Conservation (phyloP, 2,888 invertebrate species). For the Stenurella melanura region DNA sequence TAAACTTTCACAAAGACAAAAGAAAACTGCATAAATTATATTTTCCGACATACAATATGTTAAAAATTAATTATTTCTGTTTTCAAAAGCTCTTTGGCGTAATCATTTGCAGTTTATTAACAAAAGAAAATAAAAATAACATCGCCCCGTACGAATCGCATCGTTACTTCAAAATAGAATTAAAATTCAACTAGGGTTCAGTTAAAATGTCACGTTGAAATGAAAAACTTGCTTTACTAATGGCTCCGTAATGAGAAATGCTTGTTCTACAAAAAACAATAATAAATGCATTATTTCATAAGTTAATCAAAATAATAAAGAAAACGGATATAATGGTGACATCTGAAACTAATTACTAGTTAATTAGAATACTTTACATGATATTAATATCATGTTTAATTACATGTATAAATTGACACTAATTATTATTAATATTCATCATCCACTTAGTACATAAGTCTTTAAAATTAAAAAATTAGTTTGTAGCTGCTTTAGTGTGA, state of each 20-base stretch:
- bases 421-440: no score
- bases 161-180: slow-evolving; percentile 16
- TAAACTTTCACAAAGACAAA: neutral
- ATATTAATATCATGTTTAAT: neutral
- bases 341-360: neutral
- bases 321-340: neutral
- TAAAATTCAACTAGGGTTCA: slow-evolving; percentile 23
- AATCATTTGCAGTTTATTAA: slow-evolving; percentile 15
- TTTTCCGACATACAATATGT: neutral
- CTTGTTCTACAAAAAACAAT: neutral
- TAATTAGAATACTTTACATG: neutral
- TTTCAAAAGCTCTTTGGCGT: neutral
- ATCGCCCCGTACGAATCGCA: neutral
- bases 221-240: slow-evolving; percentile 18
- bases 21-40: neutral
- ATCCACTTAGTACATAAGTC: no score
- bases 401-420: no score
- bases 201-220: slow-evolving; percentile 24
- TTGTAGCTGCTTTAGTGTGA: no score
- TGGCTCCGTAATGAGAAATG: slow-evolving; percentile 28
- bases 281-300: neutral
- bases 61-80: slow-evolving; percentile 2
- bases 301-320: neutral
- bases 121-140: neutral
- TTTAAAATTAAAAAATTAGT: no score